Percentiles rank a stretch among this genome's conserved stretches.
Conservation (phyloP, 2,888 invertebrate species). For the Adela reaumurella region DNA sequence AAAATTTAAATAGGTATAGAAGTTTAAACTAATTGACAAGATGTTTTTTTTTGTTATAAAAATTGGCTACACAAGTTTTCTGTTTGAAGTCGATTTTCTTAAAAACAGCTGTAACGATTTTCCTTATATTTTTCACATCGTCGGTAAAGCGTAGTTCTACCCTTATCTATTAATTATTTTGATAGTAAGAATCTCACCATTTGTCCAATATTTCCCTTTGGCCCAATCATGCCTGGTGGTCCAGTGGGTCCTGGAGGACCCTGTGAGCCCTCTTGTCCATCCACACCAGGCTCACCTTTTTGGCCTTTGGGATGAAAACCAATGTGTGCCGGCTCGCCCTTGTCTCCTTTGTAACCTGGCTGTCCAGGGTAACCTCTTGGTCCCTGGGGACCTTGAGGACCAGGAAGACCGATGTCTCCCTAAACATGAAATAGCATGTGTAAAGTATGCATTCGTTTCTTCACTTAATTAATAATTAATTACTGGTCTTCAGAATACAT, state of each 20-base stretch:
- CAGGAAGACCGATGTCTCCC: conserved; percentile 73
- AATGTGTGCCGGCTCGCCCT: conserved; percentile 76
- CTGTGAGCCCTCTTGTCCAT: conserved; percentile 65
- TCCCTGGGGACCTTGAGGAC: conserved; percentile 67
- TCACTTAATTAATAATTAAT: too few relatives aligned
- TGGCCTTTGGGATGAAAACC: conserved; percentile 72
- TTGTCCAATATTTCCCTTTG: conserved; percentile 60
- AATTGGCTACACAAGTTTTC: too few relatives aligned
- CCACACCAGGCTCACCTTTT: conserved; percentile 79
- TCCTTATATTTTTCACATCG: too few relatives aligned
- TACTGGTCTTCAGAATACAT: neutral
- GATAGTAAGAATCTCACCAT: conserved; percentile 30
- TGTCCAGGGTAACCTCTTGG: conserved; percentile 71
- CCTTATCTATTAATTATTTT: too few relatives aligned
- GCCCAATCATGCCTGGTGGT: conserved; percentile 54
- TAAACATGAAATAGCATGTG: too few relatives aligned
- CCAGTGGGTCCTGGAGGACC: conserved; percentile 65
- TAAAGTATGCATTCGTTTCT: conserved; percentile 4
- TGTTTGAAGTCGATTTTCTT: too few relatives aligned
- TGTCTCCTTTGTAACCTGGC: conserved; percentile 67
- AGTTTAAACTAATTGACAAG: too few relatives aligned
- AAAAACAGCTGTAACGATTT: too few relatives aligned
- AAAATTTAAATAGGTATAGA: too few relatives aligned
- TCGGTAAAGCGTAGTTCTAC: too few relatives aligned
- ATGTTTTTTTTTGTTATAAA: too few relatives aligned